These are phyloP conservation scores for Nyctibius bracteatus DNA, from an alignment of 2,113 vertebrate species.

Conservation along the genomic window DNA sequence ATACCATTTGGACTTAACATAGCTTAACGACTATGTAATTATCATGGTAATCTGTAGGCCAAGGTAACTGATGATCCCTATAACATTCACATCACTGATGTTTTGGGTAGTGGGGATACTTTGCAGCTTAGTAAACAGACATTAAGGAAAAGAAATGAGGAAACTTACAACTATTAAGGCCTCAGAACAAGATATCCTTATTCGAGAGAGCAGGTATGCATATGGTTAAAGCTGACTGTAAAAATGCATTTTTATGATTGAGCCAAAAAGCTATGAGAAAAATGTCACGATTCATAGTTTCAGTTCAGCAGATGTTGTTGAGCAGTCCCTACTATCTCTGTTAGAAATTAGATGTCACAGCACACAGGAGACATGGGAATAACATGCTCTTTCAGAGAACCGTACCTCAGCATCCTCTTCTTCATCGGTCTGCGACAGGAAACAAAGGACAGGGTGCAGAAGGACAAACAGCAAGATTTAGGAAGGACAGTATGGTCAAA, in stretches of 20 bases:
- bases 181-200: background rate
- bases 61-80: background rate
- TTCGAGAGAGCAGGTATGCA: background rate
- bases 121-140: background rate
- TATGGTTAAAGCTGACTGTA: background rate
- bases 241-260: background rate
- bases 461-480: slow-evolving; percentile 71
- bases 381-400: slow-evolving; percentile 37
- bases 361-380: slow-evolving; percentile 7
- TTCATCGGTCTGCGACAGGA: slow-evolving; percentile 86
- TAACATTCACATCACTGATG: background rate
- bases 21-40: background rate
- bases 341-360: slow-evolving; percentile 47
- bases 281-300: slow-evolving; percentile 4
- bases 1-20: background rate
- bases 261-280: slow-evolving; percentile 2
- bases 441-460: slow-evolving; percentile 59
- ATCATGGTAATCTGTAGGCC: background rate
- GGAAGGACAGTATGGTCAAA: slow-evolving; percentile 31
- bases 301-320: background rate
- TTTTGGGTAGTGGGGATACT: background rate
- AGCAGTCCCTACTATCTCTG: background rate
- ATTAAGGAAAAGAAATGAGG: background rate
- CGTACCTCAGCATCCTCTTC: slow-evolving; percentile 88
- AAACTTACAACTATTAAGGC: background rate